Evolutionary conservation across 2,797 vertebrate genomes (phyloP), one percentile per base, ranked within the genome.

Genomic region (Leuciscus waleckii): DNA sequence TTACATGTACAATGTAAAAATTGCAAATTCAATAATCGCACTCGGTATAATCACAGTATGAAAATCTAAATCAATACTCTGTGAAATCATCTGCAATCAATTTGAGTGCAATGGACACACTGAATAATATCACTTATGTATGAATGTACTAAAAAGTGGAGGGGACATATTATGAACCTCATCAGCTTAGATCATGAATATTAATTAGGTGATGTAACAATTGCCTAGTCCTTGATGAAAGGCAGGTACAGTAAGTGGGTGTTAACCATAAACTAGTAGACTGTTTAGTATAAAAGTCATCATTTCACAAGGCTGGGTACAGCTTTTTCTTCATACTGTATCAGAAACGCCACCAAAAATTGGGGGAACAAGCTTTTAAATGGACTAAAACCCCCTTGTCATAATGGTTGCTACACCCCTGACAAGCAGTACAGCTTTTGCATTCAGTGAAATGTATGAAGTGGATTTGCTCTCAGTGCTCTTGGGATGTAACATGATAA

Each of bases 401-500:
- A 14, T 23, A 75, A 61, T 58, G 23, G 32, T 10, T 77, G 13
- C 7, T 39, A 39, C 23, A 3, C 7, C 4, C 21, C 35, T 77
- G 0, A 41, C 1, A 17, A 54, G 43, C 29, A 35, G 32, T 37
- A 37, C 29, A 37, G n/a, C 21, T 51, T 54, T 23, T 54, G 29
- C 43, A 63, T 74, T 74, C 11, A 65, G 4, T n/a, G 43, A 75
- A 73, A 35, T 37, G 21, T 49, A 75, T 74, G 70, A 35, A 83
- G 43, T 23, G 35, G 17, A 77, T 84, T 51, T 56, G 35, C 63
- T 51, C 63, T 23, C 8, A 54, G 17, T 7, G 19, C 74, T 43
- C 63, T 58, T 39, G 14, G 51, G 63, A 69, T 56, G 63, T 78
- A 70, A 84, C 49, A 69, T 69, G 63, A 84, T 54, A 78, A 70